These are phyloP conservation scores for Phataginus tetradactyla DNA, from an alignment of 2,797 vertebrate genomes.

Conservation along the genomic window DNA sequence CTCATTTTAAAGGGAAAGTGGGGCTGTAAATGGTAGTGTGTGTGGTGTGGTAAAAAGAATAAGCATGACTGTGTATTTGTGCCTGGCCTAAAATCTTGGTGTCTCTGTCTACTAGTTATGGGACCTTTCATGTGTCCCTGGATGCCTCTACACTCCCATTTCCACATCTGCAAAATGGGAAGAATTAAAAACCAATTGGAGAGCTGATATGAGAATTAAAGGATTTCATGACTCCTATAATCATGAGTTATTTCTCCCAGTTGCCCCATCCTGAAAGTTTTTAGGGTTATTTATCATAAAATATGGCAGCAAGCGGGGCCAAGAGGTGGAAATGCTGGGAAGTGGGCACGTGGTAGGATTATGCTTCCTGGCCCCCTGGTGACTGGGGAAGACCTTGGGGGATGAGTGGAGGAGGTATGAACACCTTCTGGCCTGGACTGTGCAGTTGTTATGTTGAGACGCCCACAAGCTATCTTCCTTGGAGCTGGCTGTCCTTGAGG, in stretches of 20 bases:
- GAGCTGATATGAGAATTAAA: not conserved
- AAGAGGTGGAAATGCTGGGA: not conserved
- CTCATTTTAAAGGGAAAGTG: slow-evolving; percentile 65
- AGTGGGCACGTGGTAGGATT: not conserved
- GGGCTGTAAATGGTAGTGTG: not conserved
- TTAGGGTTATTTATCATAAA: not conserved
- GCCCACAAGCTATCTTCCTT: not conserved
- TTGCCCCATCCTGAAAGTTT: not conserved
- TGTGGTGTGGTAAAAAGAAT: not conserved
- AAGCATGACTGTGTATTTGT: not conserved
- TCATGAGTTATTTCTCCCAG: not conserved
- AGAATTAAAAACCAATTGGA: not conserved
- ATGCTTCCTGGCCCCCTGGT: not conserved
- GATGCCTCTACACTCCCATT: not conserved
- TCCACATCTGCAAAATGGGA: not conserved
- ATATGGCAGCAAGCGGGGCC: rapidly evolving
- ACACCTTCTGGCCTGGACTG: not conserved
- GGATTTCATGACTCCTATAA: not conserved
- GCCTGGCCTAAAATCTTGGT: not conserved
- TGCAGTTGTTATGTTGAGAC: not conserved
- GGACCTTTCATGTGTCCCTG: not conserved
- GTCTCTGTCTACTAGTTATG: not conserved
- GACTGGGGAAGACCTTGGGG: not conserved
- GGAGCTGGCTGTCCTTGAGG: not conserved
- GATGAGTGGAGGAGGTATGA: not conserved